Base-by-base conservation (phyloP, 2,888 invertebrate genomes). In the Drosophila gaucha region DNA sequence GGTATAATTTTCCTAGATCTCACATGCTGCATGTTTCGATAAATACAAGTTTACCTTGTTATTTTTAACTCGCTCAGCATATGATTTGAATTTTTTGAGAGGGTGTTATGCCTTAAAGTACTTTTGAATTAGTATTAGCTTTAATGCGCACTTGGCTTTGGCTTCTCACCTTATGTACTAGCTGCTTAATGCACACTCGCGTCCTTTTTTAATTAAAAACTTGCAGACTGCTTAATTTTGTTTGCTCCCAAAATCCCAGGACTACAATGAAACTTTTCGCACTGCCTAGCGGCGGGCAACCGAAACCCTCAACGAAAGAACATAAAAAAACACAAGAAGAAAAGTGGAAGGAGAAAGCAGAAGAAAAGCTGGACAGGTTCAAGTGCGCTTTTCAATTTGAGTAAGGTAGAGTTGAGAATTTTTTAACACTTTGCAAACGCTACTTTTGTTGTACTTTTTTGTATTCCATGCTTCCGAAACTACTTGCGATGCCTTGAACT, bases 371-470 rank as follows among this genome's bases (percentile, higher is more conserved):
- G 76, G 79, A 67, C 71, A 67, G 78, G 78, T 68, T 84, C 83
- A 85, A 88, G 87, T 87, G 83, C 74, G 88, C 75, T 78, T 87
- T 89, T 86, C 82, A 89, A 89, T 87, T 89, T 84, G 88, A 89
- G 86, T 62, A 55, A 87, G 83, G 89, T 89, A 72, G 60, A 76
- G 58, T 51, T 60, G 75, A 38, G 67, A 49, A 75, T 67, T 80
- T 79, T 79, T 86, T 50, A 60, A 80, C 88, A 88, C 86, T 82
- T 86, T 33, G 65, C 38, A 56, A 64, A 49, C 60, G 49, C 77
- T 69, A 69, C 82, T 74, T 64, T 60, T 49, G 24, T 33, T 33
- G n/a, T 47, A 12, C 6, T 2, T 26, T 8, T 31, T 3, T 35
- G 10, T 49, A 24, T 16, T 30, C 14, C 20, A 14, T 65, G 68